A percentile compares a stretch with the other conserved stretches of the same genome.
These are phyloP conservation scores for Phrynocephalus forsythii DNA, from an alignment of 2,797 vertebrate species.

Conservation along the genomic window DNA sequence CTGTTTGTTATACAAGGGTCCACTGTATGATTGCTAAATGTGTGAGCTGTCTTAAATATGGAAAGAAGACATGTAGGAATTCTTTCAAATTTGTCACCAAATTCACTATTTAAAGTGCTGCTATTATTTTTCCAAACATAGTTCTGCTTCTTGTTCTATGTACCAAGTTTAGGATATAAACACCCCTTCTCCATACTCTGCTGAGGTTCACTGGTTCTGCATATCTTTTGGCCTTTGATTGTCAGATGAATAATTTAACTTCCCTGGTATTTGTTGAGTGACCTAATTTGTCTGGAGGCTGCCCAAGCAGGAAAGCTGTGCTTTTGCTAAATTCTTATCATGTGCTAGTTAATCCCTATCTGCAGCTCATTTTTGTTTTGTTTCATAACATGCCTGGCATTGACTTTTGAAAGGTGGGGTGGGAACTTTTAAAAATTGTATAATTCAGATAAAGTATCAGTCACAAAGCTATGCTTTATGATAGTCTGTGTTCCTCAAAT, in stretches of 20 bases:
- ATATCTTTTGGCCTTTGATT: neutral
- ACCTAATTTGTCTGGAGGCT: constrained; percentile 13
- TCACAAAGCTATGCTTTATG: neutral
- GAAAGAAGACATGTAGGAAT: neutral
- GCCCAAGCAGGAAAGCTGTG: constrained; percentile 3
- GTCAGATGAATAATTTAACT: neutral
- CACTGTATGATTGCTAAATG: neutral
- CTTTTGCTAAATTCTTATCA: constrained; percentile 16
- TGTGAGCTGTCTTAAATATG: neutral
- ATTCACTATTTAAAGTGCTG: neutral
- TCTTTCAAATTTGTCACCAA: neutral
- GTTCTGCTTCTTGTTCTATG: too few relatives aligned
- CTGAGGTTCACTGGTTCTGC: neutral
- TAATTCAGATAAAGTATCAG: neutral
- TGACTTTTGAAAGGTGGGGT: neutral
- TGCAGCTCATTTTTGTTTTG: neutral
- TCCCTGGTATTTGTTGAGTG: constrained; percentile 14
- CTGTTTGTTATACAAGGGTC: too few relatives aligned
- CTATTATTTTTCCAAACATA: neutral
- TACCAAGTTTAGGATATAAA: neutral
- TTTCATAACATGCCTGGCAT: constrained; percentile 3
- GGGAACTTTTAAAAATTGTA: neutral
- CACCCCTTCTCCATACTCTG: neutral
- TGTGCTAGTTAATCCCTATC: constrained; percentile 12
- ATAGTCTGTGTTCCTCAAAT: neutral